Evolutionary conservation across 2,113 vertebrate genomes (phyloP), one percentile per base, ranked within the genome.

Genomic region (Neotoma lepida): DNA sequence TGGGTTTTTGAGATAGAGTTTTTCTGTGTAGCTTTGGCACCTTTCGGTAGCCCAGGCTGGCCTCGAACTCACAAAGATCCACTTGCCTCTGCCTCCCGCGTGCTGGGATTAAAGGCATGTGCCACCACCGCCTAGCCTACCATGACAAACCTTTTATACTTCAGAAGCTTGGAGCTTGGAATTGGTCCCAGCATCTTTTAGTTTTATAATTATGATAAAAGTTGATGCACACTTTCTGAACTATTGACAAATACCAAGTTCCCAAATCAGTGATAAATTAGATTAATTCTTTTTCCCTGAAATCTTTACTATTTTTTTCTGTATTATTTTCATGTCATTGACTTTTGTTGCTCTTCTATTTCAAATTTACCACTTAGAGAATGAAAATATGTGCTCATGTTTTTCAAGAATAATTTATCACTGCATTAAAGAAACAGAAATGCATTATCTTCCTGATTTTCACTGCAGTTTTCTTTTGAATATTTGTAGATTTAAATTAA

Each of bases 401-500:
- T 54, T 9, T 96, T 97, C 49, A 92, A 1, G 80, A 92, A 93
- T 95, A 96, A 97, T 97, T 97, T 97, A 93, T 95, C 91, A 12
- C 82, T 96, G 71, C 85, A 96, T 96, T 98, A 96, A 58, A 96
- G 77, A 94, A 95, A 96, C 78, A 94, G 86, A 93, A 96, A 96
- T 39, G 35, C 97, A 96, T 98, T 96, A 97, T 64, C 74, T 86
- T 78, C 77, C 74, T 94, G 84, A 96, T 94, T 93, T 97, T 96
- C 88, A 89, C 90, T 96, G 97, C 90, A 92, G 85, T 96, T 97
- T 98, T 96, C 95, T 96, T 97, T 97, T 96, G 86, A 97, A 95
- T 97, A 97, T 97, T 96, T 95, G 97, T 97, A 97, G 96, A 96
- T 97, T 98, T 95, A 94, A 94, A 96, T 22, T 86, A 94, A 97